These are phyloP conservation scores for Plecotus auritus DNA, from an alignment of 2,113 vertebrate genomes.

Conservation along the genomic window DNA sequence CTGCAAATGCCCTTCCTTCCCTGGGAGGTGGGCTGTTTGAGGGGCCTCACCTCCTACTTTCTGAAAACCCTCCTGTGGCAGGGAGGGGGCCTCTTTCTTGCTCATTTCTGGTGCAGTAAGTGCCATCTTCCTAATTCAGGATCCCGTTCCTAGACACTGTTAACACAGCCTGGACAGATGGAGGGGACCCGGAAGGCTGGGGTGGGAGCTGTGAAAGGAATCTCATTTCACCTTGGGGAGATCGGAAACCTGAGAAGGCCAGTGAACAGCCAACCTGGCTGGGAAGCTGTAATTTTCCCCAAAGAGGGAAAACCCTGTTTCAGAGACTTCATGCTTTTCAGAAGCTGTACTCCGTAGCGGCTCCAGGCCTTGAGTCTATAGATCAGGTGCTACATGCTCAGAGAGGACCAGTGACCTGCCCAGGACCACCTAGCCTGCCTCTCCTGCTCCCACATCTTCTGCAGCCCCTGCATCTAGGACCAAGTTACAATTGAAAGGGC, in stretches of 20 bases:
- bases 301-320: neutral
- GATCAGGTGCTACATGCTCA: neutral
- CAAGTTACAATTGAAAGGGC: no score
- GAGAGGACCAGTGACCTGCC: neutral
- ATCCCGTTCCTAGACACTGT: neutral
- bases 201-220: neutral
- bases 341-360: neutral
- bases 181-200: neutral
- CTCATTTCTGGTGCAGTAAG: neutral
- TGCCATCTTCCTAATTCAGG: neutral
- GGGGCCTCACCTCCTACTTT: neutral
- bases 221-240: neutral
- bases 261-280: neutral
- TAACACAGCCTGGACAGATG: neutral
- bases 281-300: neutral
- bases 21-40: neutral
- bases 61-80: neutral
- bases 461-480: neutral
- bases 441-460: neutral
- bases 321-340: neutral
- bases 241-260: neutral
- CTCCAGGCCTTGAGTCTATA: neutral
- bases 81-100: neutral
- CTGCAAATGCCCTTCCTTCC: conserved; percentile 35
- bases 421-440: neutral